A percentile compares a stretch with the other conserved stretches of the same genome.
phyloP scores from a whole-genome alignment of 2,113 vertebrate genomes.

The Protomyctophum bolini region DNA sequence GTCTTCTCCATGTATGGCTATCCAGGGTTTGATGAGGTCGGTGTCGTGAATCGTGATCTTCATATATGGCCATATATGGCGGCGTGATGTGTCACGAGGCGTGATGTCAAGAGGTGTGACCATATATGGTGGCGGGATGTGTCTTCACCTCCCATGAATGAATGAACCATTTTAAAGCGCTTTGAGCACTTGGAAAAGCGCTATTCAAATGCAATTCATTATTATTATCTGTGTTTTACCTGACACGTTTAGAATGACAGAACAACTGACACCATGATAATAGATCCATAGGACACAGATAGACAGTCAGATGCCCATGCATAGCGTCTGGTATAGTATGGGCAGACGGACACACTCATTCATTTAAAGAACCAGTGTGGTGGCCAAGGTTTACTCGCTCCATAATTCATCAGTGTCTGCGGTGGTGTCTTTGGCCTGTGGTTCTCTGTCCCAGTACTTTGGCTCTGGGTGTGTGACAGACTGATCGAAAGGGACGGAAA shows the following conservation, averaged over 20 bases:
- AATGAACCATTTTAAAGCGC: too few species aligned
- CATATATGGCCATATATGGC: too few species aligned
- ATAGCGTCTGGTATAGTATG: neutral
- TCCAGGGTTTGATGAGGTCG: too few species aligned
- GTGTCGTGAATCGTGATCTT: too few species aligned
- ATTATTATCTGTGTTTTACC: too few species aligned
- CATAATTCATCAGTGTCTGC: slow-evolving; percentile 6
- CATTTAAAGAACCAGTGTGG: slow-evolving; percentile 1
- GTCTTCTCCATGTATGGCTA: too few species aligned
- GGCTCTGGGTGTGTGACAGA: neutral
- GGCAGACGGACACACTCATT: neutral
- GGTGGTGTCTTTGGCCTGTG: slow-evolving; percentile 9
- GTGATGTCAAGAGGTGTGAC: too few species aligned
- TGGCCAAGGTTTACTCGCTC: slow-evolving; percentile 20
- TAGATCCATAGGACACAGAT: neutral
- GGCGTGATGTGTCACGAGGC: too few species aligned
- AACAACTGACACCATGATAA: neutral
- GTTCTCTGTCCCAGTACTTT: neutral
- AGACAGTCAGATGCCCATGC: neutral
- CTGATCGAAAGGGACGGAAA: slow-evolving; percentile 10
- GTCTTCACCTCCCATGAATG: too few species aligned
- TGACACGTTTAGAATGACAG: slow-evolving; percentile 2
- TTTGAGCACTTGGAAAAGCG: too few species aligned
- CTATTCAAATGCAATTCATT: too few species aligned
- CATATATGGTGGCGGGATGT: too few species aligned